Conservation (phyloP, 2,888 invertebrate species). For the Rhabditoides inermis region DNA sequence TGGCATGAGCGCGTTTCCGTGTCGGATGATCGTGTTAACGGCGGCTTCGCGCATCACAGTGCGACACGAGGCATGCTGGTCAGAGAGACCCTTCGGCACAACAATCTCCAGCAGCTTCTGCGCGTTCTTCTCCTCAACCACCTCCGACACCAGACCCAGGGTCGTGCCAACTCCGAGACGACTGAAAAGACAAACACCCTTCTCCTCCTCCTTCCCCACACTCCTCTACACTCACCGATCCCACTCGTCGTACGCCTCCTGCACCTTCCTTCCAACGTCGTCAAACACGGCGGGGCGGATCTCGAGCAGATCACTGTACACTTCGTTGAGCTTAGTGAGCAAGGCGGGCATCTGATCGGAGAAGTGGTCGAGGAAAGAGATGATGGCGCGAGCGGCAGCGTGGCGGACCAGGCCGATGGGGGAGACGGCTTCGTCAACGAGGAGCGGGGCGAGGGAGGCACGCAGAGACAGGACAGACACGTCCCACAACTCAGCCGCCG, state of each 20-base stretch:
- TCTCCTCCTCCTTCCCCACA: too few species aligned
- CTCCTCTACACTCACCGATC: too few species aligned
- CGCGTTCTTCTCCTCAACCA: constrained; percentile 13
- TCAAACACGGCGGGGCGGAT: constrained; percentile 62
- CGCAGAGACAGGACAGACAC: not conserved
- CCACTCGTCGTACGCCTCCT: constrained; percentile 78
- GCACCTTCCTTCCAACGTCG: constrained; percentile 77
- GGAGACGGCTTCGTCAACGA: constrained; percentile 32
- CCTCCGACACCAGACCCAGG: constrained; percentile 10
- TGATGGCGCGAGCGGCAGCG: constrained; percentile 73
- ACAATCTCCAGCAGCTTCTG: constrained; percentile 20
- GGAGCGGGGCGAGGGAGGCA: not conserved
- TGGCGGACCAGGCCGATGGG: constrained; percentile 62
- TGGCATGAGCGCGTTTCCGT: constrained; percentile 67
- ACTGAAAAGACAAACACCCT: constrained; percentile 59
- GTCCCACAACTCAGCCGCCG: constrained; percentile 15
- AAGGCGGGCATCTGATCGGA: constrained; percentile 17
- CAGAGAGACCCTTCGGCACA: constrained; percentile 76
- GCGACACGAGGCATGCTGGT: constrained; percentile 68
- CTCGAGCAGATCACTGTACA: constrained; percentile 30
- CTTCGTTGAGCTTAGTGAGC: constrained; percentile 20
- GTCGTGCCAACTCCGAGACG: constrained; percentile 5
- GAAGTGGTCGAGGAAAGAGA: constrained; percentile 53
- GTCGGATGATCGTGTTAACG: constrained; percentile 78
- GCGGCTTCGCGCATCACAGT: constrained; percentile 87